Evolutionary conservation across 2,888 invertebrate genomes (phyloP), one percentile per base, ranked within the genome.

Genomic region (Lepas anatifera): DNA sequence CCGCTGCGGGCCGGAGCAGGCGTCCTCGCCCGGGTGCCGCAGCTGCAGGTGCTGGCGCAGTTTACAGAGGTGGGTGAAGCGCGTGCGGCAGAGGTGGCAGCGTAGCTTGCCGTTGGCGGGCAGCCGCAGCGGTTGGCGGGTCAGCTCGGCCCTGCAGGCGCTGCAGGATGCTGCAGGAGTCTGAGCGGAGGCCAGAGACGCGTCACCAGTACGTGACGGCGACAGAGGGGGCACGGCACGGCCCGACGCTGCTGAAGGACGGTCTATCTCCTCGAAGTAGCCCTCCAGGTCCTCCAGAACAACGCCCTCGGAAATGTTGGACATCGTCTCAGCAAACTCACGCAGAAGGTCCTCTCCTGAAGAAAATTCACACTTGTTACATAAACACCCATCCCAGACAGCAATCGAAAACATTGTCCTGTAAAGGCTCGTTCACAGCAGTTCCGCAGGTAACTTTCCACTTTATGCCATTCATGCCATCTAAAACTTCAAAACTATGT

Each of bases 221-320:
- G 63, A 35, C 32, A 27, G 50, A 1, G 50, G 27, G 0, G 58
- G 32, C 32, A 22, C 18, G 18, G 32, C 0, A 18, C 37, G 39
- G 25, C 39, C 39, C 1, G 37, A 0, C 10, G 39, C 37, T 39
- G 64, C 25, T 39, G 48, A 50, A 11, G 37, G 37, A 2, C 64
- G 39, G 64, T 64, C 37, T n/a, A 64, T n/a, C 39, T 64, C 64
- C 39, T 64, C 64, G 25, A 64, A 64, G 64, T 64, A 64, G 64
- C 64, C 64, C 13, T 64, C 64, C 39, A 64, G 64, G 64, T 64
- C 64, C 37, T 64, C 64, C 25, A 64, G 64, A 2, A 64, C 39
- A 8, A 64, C 64, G 39, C 64, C 64, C 64, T 64, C 64, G 37
- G 64, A 64, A n/a, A 64, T 64, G 64, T 64, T 64, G 37, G 64